Conservation (phyloP, 2,888 invertebrate species). For the Deilephila porcellus region DNA sequence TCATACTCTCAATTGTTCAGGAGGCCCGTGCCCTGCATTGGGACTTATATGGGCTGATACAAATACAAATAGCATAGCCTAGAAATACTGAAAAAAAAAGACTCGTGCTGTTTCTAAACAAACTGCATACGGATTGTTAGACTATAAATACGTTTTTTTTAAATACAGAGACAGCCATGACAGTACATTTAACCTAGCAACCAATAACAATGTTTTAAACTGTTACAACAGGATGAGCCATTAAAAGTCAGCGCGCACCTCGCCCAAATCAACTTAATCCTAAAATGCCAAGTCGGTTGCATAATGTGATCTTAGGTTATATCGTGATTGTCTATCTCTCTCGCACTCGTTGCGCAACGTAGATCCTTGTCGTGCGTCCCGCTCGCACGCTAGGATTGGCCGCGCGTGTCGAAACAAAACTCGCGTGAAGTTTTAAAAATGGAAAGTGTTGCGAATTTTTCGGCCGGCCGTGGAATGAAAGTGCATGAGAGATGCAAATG, state of each 20-base stretch:
- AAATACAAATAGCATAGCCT: no score
- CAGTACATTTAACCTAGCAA: background rate
- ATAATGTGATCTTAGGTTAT: conserved; percentile 18
- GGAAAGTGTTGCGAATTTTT: conserved; percentile 33
- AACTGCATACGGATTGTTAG: no score
- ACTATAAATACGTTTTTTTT: no score
- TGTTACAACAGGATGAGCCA: conserved; percentile 25
- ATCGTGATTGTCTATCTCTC: conserved; percentile 29
- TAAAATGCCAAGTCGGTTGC: conserved; percentile 28
- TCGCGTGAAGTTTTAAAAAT: conserved; percentile 28
- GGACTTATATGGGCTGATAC: no score
- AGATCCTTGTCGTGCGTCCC: conserved; percentile 23
- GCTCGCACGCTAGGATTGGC: conserved; percentile 25
- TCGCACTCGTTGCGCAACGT: conserved; percentile 35
- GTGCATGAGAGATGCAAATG: conserved; percentile 4
- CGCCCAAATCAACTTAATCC: background rate
- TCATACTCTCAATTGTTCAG: no score
- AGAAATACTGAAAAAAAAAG: no score
- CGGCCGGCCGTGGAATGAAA: conserved; percentile 14
- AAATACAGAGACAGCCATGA: no score
- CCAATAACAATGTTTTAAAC: background rate
- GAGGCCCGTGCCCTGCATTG: no score
- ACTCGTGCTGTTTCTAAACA: no score
- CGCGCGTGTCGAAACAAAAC: conserved; percentile 32
- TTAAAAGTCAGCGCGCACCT: conserved; percentile 19